phyloP scores from a whole-genome alignment of 1,140 invertebrate genomes.

The Tribolium madens region DNA sequence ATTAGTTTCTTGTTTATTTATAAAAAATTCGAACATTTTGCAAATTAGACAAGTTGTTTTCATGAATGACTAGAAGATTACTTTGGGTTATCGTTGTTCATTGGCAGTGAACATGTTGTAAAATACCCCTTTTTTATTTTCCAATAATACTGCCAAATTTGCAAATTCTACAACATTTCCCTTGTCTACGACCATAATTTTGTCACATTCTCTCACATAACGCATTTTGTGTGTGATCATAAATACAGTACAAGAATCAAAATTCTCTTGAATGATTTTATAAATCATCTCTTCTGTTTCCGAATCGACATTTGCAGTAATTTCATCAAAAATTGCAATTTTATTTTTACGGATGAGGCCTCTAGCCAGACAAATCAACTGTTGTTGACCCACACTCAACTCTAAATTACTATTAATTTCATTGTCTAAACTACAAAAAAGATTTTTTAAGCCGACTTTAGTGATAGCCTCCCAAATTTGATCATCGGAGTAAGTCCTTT shows the following conservation, averaged over 20 bases:
- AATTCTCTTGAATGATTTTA: too few relatives aligned
- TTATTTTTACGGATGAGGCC: constrained; percentile 75
- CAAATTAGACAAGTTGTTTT: too few relatives aligned
- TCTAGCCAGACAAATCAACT: constrained; percentile 75
- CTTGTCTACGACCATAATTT: too few relatives aligned
- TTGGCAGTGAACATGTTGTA: neutral
- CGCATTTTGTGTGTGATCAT: too few relatives aligned
- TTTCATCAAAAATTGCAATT: constrained; percentile 71
- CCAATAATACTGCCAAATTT: neutral
- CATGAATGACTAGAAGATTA: too few relatives aligned
- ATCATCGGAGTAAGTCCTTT: constrained; percentile 65
- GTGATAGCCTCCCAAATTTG: constrained; percentile 60
- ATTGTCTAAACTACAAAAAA: constrained; percentile 52
- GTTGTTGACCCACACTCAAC: constrained; percentile 47
- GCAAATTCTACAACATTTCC: too few relatives aligned
- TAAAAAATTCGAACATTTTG: too few relatives aligned
- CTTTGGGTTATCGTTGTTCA: too few relatives aligned
- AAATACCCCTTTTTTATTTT: neutral
- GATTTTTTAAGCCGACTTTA: constrained; percentile 61
- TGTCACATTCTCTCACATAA: too few relatives aligned
- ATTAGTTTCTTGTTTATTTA: too few relatives aligned
- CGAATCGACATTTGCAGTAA: constrained; percentile 68
- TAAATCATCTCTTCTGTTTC: neutral
- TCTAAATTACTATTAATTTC: constrained; percentile 29
- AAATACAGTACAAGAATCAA: too few relatives aligned